Evolutionary conservation across 2,113 vertebrate species (phyloP).

Genomic region (Neolamprologus longior): DNA sequence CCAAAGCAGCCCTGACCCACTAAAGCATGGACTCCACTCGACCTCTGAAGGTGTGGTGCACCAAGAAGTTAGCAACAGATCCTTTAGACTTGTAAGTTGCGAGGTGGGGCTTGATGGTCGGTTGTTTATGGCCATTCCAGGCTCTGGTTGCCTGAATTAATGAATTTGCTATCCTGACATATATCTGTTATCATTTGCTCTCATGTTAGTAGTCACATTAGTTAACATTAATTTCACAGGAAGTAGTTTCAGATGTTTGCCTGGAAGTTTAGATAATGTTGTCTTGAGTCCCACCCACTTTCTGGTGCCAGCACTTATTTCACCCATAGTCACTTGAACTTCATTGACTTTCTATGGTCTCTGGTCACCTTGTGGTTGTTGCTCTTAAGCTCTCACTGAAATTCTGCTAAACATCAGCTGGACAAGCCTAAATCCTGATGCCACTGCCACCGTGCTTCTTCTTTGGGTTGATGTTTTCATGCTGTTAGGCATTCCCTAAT

Average conservation of each 20-base stretch:
- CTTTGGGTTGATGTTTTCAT: background rate
- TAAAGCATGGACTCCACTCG: background rate
- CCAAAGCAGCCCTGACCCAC: background rate
- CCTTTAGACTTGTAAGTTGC: background rate
- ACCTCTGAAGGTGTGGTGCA: background rate
- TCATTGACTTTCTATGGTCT: background rate
- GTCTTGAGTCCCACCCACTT: background rate
- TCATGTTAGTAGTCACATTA: background rate
- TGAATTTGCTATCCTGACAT: background rate
- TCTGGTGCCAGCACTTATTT: background rate
- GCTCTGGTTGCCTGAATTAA: background rate
- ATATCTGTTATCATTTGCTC: background rate
- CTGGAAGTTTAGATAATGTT: background rate
- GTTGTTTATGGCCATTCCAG: background rate
- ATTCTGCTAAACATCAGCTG: background rate
- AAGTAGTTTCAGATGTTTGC: background rate
- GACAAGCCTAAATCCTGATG: background rate
- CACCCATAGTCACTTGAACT: background rate
- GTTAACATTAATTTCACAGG: background rate
- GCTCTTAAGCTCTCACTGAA: background rate
- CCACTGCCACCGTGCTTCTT: background rate
- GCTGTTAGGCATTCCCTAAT: background rate
- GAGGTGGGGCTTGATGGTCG: background rate
- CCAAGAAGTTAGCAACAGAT: background rate
- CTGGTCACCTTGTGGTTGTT: background rate